phyloP scores from a whole-genome alignment of 2,797 vertebrate genomes.

The Neostethus bicornis region DNA sequence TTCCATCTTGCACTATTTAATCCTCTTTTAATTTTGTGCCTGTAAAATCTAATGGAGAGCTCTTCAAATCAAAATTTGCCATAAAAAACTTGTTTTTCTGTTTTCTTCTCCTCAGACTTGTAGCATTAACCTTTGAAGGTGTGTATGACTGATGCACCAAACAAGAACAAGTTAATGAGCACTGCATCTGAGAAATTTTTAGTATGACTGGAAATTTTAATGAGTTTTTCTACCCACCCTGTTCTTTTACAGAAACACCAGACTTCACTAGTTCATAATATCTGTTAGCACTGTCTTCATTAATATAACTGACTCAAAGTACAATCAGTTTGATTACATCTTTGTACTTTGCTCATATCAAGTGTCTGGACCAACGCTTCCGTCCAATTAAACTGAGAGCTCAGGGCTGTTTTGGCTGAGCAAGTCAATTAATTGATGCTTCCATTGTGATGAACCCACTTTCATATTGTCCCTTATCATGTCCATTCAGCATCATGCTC shows the following conservation, averaged over 20 bases:
- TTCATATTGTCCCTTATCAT: slow-evolving; percentile 41
- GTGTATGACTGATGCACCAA: not conserved
- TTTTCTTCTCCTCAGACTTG: too few relatives aligned
- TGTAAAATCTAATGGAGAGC: too few relatives aligned
- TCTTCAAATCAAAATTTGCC: too few relatives aligned
- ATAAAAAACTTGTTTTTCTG: too few relatives aligned
- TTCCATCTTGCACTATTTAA: too few relatives aligned
- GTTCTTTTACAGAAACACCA: not conserved
- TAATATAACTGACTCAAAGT: slow-evolving; percentile 28
- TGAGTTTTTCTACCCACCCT: too few relatives aligned
- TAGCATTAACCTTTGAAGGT: not conserved
- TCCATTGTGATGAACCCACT: slow-evolving; percentile 49
- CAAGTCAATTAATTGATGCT: slow-evolving; percentile 49
- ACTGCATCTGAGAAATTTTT: not conserved
- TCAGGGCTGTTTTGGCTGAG: slow-evolving; percentile 45
- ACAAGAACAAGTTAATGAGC: not conserved
- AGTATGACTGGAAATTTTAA: not conserved
- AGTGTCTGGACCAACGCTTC: slow-evolving; percentile 23
- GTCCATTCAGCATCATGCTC: slow-evolving; percentile 21
- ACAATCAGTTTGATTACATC: slow-evolving; percentile 35
- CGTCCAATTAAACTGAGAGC: slow-evolving; percentile 48
- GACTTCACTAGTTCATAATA: not conserved
- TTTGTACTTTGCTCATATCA: slow-evolving; percentile 23
- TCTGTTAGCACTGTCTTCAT: slow-evolving; percentile 15
- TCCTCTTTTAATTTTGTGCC: too few relatives aligned